Evolutionary conservation across 2,797 vertebrate genomes (phyloP).

Genomic region (Argentina silus): DNA sequence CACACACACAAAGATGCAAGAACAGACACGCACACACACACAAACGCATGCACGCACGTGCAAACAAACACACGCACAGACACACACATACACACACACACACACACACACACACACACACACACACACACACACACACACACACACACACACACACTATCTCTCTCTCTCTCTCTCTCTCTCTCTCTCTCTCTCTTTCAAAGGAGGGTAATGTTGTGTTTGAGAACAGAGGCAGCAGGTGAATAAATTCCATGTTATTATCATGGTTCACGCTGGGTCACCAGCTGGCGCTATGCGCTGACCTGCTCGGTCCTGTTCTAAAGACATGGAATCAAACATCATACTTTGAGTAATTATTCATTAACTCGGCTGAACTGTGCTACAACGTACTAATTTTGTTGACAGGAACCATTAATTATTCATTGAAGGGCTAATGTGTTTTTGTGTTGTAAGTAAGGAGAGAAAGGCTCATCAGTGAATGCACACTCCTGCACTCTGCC

Average conservation of each 20-base stretch:
- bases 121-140: background rate
- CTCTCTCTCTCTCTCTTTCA: background rate
- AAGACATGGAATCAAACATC: background rate
- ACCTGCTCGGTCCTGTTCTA: background rate
- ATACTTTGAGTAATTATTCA: slow-evolving; percentile 58
- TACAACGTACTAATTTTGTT: slow-evolving; percentile 53
- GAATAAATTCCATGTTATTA: background rate
- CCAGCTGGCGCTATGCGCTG: background rate
- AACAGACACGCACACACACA: background rate
- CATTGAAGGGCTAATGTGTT: slow-evolving; percentile 18
- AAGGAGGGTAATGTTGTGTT: background rate
- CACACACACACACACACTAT: background rate
- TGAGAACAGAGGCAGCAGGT: background rate
- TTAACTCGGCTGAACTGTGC: slow-evolving; percentile 64
- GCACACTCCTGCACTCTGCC: background rate
- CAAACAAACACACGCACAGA: too few relatives aligned
- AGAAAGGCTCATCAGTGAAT: background rate
- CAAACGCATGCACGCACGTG: too few relatives aligned
- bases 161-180: slow-evolving; percentile 18
- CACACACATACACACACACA: background rate
- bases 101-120: background rate
- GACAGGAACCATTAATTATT: slow-evolving; percentile 66
- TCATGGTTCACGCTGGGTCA: background rate
- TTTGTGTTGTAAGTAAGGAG: background rate
- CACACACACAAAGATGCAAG: too few relatives aligned